phyloP scores from a whole-genome alignment of 1,140 invertebrate species.

The Homarus americanus region DNA sequence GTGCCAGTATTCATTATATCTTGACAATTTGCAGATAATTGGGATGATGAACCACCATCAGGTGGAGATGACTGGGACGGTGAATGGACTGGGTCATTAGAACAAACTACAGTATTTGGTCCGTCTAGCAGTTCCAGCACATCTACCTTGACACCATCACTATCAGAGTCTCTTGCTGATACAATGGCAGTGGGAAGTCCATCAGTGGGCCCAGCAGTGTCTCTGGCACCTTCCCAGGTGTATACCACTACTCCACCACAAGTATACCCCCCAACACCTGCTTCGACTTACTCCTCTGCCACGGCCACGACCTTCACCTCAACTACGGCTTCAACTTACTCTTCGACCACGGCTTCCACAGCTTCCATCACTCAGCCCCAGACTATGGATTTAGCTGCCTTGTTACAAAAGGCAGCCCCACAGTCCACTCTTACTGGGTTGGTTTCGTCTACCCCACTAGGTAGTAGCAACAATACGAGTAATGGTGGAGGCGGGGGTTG shows the following conservation, averaged over 20 bases:
- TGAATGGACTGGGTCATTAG: constrained; percentile 74
- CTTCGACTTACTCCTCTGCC: constrained; percentile 27
- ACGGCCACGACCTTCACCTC: constrained; percentile 36
- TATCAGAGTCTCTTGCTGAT: constrained; percentile 65
- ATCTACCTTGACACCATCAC: constrained; percentile 54
- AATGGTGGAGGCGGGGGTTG: constrained; percentile 51
- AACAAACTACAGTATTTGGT: constrained; percentile 74
- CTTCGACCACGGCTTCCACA: constrained; percentile 58
- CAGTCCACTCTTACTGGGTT: constrained; percentile 72
- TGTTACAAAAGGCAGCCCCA: constrained; percentile 75
- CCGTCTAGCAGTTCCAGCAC: constrained; percentile 62
- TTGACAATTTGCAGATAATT: constrained; percentile 76
- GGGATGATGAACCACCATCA: constrained; percentile 71
- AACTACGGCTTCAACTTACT: constrained; percentile 37
- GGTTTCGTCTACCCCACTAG: constrained; percentile 51
- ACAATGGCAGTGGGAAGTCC: constrained; percentile 54
- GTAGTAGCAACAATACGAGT: constrained; percentile 40
- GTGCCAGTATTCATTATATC: no score
- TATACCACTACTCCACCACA: constrained; percentile 49
- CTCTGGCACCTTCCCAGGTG: constrained; percentile 44
- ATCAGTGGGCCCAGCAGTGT: constrained; percentile 47
- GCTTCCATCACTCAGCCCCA: constrained; percentile 66
- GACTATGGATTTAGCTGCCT: constrained; percentile 75
- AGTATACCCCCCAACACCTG: constrained; percentile 23
- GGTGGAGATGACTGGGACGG: constrained; percentile 73